These are phyloP conservation scores for Furcula furcula DNA, from an alignment of 2,888 invertebrate species.

Conservation along the genomic window DNA sequence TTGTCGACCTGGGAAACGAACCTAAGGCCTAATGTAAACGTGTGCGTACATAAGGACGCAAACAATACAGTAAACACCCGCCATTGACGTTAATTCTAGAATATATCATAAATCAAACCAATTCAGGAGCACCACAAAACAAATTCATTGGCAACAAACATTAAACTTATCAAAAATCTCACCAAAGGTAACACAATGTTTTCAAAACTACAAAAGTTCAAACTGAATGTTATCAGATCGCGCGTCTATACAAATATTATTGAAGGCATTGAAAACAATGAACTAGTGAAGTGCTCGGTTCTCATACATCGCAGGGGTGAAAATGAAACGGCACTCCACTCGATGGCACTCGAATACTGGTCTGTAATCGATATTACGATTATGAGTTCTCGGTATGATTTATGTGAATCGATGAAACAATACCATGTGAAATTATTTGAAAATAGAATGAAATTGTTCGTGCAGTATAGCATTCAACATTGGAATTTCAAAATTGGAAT, in stretches of 20 bases:
- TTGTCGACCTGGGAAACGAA: too few relatives aligned
- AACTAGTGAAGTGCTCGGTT: slow-evolving; percentile 12
- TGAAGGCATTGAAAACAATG: slow-evolving; percentile 33
- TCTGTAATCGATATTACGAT: slow-evolving; percentile 58
- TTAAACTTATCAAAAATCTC: slow-evolving; percentile 15
- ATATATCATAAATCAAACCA: too few relatives aligned
- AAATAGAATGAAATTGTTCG: too few relatives aligned
- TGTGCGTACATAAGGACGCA: too few relatives aligned
- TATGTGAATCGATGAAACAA: slow-evolving; percentile 9
- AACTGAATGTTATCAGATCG: slow-evolving; percentile 36
- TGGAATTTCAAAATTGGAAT: too few relatives aligned
- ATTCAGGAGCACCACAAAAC: not conserved
- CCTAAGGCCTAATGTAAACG: too few relatives aligned
- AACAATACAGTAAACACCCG: too few relatives aligned
- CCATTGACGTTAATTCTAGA: too few relatives aligned
- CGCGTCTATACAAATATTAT: slow-evolving; percentile 16
- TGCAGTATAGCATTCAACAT: too few relatives aligned
- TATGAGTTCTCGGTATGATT: slow-evolving; percentile 6
- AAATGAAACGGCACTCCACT: slow-evolving; percentile 34
- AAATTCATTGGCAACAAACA: slow-evolving; percentile 3
- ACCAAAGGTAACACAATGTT: slow-evolving; percentile 8
- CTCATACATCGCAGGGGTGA: slow-evolving; percentile 18
- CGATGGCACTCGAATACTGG: slow-evolving; percentile 29
- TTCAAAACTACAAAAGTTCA: slow-evolving; percentile 2
- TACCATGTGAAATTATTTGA: slow-evolving; percentile 20